A percentile compares a stretch with the other conserved stretches of the same genome.
Evolutionary conservation across 2,888 invertebrate species (phyloP).

Genomic region (Gymnocheta viridis): DNA sequence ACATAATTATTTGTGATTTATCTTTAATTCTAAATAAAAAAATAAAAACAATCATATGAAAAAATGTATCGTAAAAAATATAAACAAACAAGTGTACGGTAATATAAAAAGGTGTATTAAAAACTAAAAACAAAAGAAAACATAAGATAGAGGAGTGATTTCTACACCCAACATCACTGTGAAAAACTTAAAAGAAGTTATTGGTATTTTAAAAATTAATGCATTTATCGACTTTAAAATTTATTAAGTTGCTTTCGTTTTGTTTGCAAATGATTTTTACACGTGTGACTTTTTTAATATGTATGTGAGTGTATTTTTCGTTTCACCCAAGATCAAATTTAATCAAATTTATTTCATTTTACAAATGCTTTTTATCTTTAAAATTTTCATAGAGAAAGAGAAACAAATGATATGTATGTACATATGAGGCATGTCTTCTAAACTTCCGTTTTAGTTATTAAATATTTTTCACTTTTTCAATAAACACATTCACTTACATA

Average conservation of each 20-base stretch:
- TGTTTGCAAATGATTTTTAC: neutral
- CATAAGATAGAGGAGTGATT: constrained; percentile 2
- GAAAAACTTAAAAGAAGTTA: constrained; percentile 24
- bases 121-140: constrained; percentile 31
- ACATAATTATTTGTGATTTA: constrained; percentile 45
- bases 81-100: neutral
- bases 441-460: constrained; percentile 13
- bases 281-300: neutral
- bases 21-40: constrained; percentile 58
- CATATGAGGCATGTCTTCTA: neutral
- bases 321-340: neutral
- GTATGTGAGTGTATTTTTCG: neutral
- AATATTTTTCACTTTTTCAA: neutral
- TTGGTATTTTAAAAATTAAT: no score
- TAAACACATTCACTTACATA: neutral
- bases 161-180: constrained; percentile 26
- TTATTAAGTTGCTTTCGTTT: neutral
- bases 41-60: constrained; percentile 43
- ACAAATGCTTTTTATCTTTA: constrained; percentile 18
- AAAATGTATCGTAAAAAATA: constrained; percentile 11
- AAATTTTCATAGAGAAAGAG: neutral
- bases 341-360: constrained; percentile 6
- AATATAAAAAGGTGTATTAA: no score
- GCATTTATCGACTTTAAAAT: neutral
- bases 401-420: no score